phyloP scores from a whole-genome alignment of 2,797 vertebrate genomes.

The Orientallactaga sibirica region DNA sequence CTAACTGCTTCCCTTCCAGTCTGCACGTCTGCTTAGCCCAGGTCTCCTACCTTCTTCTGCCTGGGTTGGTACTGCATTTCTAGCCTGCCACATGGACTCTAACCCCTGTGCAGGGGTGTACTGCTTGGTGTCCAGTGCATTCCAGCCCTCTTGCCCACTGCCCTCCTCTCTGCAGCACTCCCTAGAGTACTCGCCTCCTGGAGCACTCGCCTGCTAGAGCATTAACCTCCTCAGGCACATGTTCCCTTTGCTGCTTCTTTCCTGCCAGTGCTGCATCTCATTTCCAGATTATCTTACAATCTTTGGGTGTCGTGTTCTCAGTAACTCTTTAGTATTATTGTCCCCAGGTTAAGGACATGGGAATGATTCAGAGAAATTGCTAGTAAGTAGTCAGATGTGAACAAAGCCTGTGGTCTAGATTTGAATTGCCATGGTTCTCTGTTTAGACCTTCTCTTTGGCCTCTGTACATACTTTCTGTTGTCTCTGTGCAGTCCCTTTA shows the following conservation, averaged over 20 bases:
- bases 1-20: background rate
- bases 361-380: background rate
- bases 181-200: no score
- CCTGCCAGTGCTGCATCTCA: background rate
- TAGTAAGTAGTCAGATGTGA: background rate
- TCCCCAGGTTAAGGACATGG: slow-evolving; percentile 30
- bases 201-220: no score
- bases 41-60: background rate
- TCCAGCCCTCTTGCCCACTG: background rate
- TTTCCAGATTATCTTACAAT: background rate
- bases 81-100: background rate
- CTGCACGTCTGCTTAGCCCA: background rate
- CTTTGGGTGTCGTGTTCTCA: slow-evolving; percentile 21
- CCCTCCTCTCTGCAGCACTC: background rate
- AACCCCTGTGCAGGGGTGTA: background rate
- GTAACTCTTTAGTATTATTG: background rate
- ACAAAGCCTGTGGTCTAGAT: background rate
- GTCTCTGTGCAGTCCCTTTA: background rate
- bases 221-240: background rate
- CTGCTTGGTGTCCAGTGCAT: background rate
- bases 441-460: background rate
- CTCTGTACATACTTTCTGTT: background rate
- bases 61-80: background rate
- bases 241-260: background rate
- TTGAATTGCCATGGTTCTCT: background rate